Percentiles rank a stretch among this genome's conserved stretches.
Conservation (phyloP, 2,888 invertebrate genomes). For the Enoplolaimus lenunculus region DNA sequence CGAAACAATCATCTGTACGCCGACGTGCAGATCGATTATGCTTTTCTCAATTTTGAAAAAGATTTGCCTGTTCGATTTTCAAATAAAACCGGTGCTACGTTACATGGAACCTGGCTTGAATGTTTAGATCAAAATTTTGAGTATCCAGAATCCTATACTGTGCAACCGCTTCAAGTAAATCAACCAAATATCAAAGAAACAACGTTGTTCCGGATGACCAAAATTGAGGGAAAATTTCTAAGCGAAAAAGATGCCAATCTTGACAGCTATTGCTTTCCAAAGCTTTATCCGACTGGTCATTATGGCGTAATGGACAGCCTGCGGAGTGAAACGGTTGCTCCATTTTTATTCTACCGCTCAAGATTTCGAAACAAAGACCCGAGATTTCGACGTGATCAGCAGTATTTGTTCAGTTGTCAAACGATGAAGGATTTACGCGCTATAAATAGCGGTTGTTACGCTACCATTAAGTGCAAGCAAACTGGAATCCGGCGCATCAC, state of each 20-base stretch:
- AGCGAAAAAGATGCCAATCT: neutral
- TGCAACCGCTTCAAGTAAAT: neutral
- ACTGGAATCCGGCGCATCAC: neutral
- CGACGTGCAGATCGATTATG: neutral
- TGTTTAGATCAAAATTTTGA: no score
- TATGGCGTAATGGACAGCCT: neutral
- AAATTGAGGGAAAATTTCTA: neutral
- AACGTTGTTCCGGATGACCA: neutral
- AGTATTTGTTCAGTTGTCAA: neutral
- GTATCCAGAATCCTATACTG: no score
- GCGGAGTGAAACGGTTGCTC: neutral
- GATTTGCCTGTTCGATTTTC: neutral
- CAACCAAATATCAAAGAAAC: neutral
- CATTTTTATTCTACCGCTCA: no score
- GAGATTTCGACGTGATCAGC: slow-evolving; percentile 3
- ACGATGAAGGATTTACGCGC: neutral
- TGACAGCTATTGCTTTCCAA: neutral
- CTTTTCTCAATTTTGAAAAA: neutral
- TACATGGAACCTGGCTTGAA: neutral
- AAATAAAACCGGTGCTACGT: neutral
- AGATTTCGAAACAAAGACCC: no score
- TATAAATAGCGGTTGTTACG: neutral
- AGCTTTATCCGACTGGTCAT: neutral
- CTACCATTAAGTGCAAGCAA: neutral
- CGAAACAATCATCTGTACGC: neutral